These are phyloP conservation scores for Cantharis lateralis DNA, from an alignment of 2,888 invertebrate genomes.

Conservation along the genomic window DNA sequence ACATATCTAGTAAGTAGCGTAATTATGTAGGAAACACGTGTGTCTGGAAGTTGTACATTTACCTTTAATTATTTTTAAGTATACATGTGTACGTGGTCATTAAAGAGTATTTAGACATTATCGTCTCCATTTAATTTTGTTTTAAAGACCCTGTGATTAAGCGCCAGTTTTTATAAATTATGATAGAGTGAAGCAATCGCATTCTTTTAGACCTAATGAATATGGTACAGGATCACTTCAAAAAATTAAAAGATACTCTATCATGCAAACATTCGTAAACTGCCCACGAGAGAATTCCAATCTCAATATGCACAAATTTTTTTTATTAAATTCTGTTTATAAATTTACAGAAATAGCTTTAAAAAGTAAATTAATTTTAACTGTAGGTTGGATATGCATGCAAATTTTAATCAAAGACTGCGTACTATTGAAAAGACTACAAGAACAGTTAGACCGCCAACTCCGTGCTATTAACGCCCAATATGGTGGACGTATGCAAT, in stretches of 20 bases:
- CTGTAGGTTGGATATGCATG: background rate
- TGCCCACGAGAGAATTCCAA: background rate
- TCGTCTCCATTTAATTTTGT: background rate
- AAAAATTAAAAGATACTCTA: background rate
- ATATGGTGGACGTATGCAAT: too few species aligned
- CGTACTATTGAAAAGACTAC: too few species aligned
- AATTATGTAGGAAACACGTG: background rate
- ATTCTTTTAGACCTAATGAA: background rate
- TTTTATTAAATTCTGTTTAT: background rate
- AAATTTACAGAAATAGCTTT: background rate
- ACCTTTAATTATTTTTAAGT: background rate
- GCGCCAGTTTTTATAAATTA: background rate
- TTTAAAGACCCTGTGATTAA: background rate
- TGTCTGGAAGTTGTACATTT: background rate
- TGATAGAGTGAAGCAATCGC: background rate
- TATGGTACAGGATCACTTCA: background rate
- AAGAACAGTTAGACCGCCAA: too few species aligned
- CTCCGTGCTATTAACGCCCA: too few species aligned
- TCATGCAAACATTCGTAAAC: background rate
- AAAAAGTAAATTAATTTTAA: background rate
- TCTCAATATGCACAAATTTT: background rate
- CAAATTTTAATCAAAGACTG: too few species aligned
- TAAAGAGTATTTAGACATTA: background rate
- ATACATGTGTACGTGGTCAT: background rate
- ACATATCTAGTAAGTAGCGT: background rate